Percentiles rank a stretch among this genome's conserved stretches.
These are phyloP conservation scores for Drosophila histrio DNA, from an alignment of 2,888 invertebrate genomes.

Conservation along the genomic window DNA sequence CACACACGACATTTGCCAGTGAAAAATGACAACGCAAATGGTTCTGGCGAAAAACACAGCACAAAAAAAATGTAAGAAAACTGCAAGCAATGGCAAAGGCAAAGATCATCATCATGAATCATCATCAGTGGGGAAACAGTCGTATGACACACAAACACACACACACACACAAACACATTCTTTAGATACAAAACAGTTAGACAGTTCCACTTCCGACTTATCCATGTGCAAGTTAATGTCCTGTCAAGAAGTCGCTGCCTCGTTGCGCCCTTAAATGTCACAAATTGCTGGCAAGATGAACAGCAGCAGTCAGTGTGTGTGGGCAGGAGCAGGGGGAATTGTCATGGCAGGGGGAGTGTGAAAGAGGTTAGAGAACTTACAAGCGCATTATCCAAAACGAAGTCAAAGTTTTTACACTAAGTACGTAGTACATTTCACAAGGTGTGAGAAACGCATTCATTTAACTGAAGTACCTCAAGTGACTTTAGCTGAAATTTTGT, in stretches of 20 bases:
- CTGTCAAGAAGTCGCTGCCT: conserved; percentile 80
- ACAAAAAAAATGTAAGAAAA: conserved; percentile 31
- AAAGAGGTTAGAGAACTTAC: conserved; percentile 22
- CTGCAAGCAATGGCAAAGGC: conserved; percentile 66
- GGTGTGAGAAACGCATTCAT: conserved; percentile 49
- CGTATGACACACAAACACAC: conserved; percentile 38
- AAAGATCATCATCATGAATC: conserved; percentile 77
- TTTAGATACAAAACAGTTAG: conserved; percentile 54
- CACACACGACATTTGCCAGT: conserved; percentile 41
- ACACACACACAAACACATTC: conserved; percentile 14
- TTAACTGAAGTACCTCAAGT: conserved; percentile 41
- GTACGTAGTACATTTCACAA: conserved; percentile 21
- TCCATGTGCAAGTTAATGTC: conserved; percentile 75
- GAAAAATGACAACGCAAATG: conserved; percentile 76
- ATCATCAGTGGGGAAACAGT: conserved; percentile 62
- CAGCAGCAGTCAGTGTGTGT: too few species aligned
- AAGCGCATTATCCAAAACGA: conserved; percentile 46
- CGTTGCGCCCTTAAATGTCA: conserved; percentile 77
- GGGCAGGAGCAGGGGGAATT: not conserved
- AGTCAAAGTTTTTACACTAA: conserved; percentile 19
- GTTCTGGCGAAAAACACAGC: conserved; percentile 26
- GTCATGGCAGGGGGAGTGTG: not conserved
- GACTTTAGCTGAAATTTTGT: conserved; percentile 27
- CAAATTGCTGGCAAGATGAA: conserved; percentile 57
- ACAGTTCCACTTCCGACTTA: conserved; percentile 59